A percentile compares a stretch with the other conserved stretches of the same genome.
These are phyloP conservation scores for Paelopatides confundens DNA, from an alignment of 53 echinoderm and acorn worm species.

Conservation along the genomic window DNA sequence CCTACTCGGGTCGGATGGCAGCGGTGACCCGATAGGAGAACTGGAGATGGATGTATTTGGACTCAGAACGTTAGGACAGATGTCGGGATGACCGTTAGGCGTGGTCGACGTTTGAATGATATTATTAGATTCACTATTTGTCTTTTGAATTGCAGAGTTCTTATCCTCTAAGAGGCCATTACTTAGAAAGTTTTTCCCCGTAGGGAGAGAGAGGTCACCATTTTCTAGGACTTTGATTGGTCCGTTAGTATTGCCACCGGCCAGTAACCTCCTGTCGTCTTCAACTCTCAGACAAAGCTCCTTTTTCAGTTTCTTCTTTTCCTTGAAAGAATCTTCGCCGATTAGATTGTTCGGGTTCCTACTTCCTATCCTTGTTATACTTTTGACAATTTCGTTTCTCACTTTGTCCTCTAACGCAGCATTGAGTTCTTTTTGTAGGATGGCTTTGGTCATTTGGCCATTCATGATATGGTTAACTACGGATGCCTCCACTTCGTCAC, in stretches of 20 bases:
- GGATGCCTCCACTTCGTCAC: neutral
- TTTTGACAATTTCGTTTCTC: constrained; percentile 38
- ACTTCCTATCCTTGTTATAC: constrained; percentile 11
- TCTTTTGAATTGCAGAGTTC: neutral
- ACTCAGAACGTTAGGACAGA: neutral
- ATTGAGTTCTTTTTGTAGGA: constrained; percentile 13
- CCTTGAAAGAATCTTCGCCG: neutral
- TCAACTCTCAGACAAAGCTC: neutral
- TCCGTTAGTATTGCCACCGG: constrained; percentile 15
- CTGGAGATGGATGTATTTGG: constrained; percentile 46
- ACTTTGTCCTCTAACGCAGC: constrained; percentile 27
- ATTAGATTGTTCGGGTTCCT: neutral
- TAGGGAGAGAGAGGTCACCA: neutral
- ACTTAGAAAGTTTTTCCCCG: neutral
- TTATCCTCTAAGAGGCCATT: neutral
- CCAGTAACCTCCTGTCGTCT: neutral
- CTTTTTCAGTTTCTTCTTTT: neutral
- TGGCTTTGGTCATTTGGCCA: constrained; percentile 25
- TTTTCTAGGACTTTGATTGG: constrained; percentile 40
- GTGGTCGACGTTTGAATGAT: neutral
- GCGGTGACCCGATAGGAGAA: constrained; percentile 37
- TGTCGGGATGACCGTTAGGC: constrained; percentile 29
- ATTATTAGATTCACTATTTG: neutral
- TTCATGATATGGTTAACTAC: constrained; percentile 44
- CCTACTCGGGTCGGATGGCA: neutral